phyloP scores from a whole-genome alignment of 2,113 vertebrate species.

The Phoenicopterus ruber region DNA sequence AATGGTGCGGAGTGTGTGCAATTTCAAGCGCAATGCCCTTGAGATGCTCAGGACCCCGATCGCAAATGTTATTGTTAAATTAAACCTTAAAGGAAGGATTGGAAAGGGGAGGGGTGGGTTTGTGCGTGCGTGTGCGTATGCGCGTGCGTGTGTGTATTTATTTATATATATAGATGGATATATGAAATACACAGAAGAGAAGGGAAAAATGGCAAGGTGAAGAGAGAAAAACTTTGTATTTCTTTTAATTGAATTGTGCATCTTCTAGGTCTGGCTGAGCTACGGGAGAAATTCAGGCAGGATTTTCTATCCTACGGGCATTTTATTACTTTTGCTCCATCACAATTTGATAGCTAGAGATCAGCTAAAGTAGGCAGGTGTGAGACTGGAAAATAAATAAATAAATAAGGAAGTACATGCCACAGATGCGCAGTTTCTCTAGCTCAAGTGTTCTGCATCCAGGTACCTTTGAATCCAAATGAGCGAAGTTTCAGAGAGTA shows the following conservation, averaged over 20 bases:
- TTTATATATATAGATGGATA: background rate
- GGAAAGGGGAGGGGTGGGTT: conserved; percentile 66
- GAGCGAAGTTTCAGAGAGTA: background rate
- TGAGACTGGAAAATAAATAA: conserved; percentile 32
- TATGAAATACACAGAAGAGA: conserved; percentile 37
- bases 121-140: background rate
- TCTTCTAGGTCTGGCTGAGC: background rate
- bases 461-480: background rate
- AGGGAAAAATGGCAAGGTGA: conserved; percentile 7
- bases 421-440: background rate
- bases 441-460: background rate
- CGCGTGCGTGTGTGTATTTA: background rate
- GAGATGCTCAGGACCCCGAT: conserved; percentile 97
- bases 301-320: background rate
- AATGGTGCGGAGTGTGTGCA: conserved; percentile 98
- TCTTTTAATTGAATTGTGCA: conserved; percentile 28
- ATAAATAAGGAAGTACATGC: background rate
- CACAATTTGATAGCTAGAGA: conserved; percentile 47
- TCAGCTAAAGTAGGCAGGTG: conserved; percentile 37
- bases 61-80: conserved; percentile 99
- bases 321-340: conserved; percentile 41
- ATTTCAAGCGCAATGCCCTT: conserved; percentile 99
- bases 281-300: background rate
- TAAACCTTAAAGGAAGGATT: conserved; percentile 95
- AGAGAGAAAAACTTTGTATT: conserved; percentile 51